Base-by-base conservation (phyloP, 30 jellyfish, hydroid and myxozoan genomes). In the Aurelia sp. region DNA sequence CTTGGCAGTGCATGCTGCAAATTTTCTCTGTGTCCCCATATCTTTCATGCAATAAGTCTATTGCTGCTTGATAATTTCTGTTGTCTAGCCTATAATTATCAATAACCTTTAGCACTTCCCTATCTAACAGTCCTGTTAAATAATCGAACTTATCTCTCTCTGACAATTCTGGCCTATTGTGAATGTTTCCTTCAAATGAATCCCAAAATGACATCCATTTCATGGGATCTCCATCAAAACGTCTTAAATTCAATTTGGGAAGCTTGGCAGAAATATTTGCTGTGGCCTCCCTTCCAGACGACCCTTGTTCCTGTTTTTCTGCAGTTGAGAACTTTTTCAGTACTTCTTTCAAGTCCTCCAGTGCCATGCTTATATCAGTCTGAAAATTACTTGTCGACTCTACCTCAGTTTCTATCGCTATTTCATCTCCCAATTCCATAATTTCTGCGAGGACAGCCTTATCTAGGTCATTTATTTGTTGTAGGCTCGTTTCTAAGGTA, bases 101-200 rank as follows among this genome's bases (percentile, higher is more conserved):
- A 38, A 38, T 38, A 38, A 38, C 50, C 50, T 38, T 38, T 38
- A 38, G 50, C 50, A 38, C 50, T 1, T 38, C 50, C 50, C 50
- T 8, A 38, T 65, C 76, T 13, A 65, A 24, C 27, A 17, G 18
- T 15, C 35, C 76, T 24, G 19, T 65, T 24, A 65, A 24, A 44
- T 65, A 18, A 15, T 65, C 76, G 11, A 65, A 65, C 13, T 65
- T 65, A 24, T 65, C 76, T 65, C 76, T 65, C 19, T 65, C 76
- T 17, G 44, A 17, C 44, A 65, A 17, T n/a, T 65, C 76, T 17
- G 76, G 76, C 3, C 35, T 65, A 65, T 24, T 65, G 41, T 65
- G 50, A 19, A 65, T 65, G 19, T 15, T n/a, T n/a, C 76, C 41
- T 24, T 65, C 76, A 65, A 65, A 65, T 17, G 76, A 65, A 65